Percentiles rank a stretch among this genome's conserved stretches.
phyloP scores from a whole-genome alignment of 2,797 vertebrate species.

The Chaenodraco wilsoni region DNA sequence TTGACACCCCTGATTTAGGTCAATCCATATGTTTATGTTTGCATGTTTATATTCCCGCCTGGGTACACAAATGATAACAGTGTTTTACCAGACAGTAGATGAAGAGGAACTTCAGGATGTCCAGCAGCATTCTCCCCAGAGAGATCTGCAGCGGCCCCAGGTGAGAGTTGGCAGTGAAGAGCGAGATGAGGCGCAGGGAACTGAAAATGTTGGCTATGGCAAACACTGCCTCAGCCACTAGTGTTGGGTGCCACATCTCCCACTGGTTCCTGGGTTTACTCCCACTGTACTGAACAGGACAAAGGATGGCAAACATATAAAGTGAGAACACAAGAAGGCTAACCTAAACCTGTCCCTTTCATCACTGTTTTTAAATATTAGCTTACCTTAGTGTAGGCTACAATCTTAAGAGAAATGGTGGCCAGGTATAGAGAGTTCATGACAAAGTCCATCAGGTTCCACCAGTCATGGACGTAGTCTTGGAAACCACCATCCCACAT shows the following conservation, averaged over 20 bases:
- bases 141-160: conserved; percentile 98
- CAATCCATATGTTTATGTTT: not conserved
- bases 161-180: conserved; percentile 99
- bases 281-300: conserved; percentile 87
- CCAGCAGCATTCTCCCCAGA: conserved; percentile 95
- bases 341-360: not conserved
- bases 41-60: not conserved
- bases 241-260: conserved; percentile 98
- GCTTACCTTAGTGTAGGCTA: conserved; percentile 93
- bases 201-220: conserved; percentile 99
- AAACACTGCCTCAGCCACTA: conserved; percentile 97
- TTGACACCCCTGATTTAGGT: not conserved
- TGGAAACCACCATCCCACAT: conserved; percentile 99
- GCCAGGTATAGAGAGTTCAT: conserved; percentile 99
- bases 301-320: not conserved
- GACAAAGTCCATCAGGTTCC: conserved; percentile 99
- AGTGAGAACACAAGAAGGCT: not conserved
- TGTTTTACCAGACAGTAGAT: conserved; percentile 93
- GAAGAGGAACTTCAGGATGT: conserved; percentile 99
- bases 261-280: conserved; percentile 87
- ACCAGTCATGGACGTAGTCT: conserved; percentile 98
- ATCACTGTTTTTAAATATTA: not conserved
- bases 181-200: conserved; percentile 95
- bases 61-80: not conserved
- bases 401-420: conserved; percentile 97